These are phyloP conservation scores for Coccyzus lansbergi DNA, from an alignment of 2,797 vertebrate genomes.

Conservation along the genomic window DNA sequence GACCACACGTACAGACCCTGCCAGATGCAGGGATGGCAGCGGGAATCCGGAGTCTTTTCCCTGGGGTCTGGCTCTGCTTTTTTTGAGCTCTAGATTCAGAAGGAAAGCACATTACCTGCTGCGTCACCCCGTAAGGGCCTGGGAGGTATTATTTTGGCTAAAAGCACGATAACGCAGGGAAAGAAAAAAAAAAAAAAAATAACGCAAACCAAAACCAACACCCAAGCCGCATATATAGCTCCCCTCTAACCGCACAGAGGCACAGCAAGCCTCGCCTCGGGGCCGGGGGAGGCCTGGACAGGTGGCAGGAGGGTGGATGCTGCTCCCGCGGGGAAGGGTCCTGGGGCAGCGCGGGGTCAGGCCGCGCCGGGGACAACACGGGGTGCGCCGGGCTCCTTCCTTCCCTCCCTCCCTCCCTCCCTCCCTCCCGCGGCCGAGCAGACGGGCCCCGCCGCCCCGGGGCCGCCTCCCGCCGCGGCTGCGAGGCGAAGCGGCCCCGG, in stretches of 20 bases:
- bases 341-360: background rate
- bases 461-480: background rate
- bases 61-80: background rate
- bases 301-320: background rate
- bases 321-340: background rate
- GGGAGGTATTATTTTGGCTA: background rate
- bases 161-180: rapidly evolving
- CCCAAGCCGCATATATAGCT: background rate
- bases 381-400: background rate
- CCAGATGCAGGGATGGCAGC: background rate
- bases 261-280: background rate
- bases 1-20: background rate
- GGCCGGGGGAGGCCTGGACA: background rate
- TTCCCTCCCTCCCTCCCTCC: background rate
- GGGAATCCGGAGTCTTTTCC: background rate
- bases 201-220: background rate
- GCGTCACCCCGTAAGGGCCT: constrained; percentile 49
- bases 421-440: background rate
- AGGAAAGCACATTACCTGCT: background rate
- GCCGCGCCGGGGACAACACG: background rate
- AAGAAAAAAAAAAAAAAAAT: background rate
- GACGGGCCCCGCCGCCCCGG: background rate
- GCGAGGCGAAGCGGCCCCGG: background rate
- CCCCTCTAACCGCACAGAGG: background rate
- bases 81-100: background rate